Percentiles rank a stretch among this genome's conserved stretches.
Conservation (phyloP, 2,797 vertebrate species). For the Danio kyathit region DNA sequence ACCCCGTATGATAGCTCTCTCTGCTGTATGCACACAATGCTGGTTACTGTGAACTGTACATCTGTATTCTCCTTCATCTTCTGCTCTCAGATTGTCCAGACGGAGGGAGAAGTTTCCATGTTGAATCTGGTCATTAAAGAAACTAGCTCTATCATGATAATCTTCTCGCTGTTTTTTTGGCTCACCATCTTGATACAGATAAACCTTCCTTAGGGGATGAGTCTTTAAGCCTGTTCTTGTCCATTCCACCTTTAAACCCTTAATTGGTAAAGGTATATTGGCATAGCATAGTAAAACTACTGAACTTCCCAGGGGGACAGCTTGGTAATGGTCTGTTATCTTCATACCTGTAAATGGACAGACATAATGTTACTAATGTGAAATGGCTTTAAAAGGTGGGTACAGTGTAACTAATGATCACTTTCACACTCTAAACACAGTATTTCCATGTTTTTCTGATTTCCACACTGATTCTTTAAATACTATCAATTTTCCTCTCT, state of each 20-base stretch:
- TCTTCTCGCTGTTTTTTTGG: neutral
- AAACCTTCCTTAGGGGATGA: too few relatives aligned
- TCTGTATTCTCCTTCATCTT: neutral
- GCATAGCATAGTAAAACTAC: neutral
- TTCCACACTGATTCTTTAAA: too few relatives aligned
- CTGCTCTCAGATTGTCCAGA: neutral
- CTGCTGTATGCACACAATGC: too few relatives aligned
- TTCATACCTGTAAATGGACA: too few relatives aligned
- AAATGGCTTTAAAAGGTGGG: too few relatives aligned
- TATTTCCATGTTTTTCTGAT: too few relatives aligned
- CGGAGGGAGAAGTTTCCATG: slow-evolving; percentile 4
- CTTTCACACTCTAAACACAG: too few relatives aligned
- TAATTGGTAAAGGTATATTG: rapidly evolving
- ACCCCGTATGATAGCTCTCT: too few relatives aligned
- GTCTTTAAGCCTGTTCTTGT: neutral
- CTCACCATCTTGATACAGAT: neutral
- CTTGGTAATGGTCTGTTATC: too few relatives aligned
- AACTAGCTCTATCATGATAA: slow-evolving; percentile 5
- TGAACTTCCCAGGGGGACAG: neutral
- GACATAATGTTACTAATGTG: too few relatives aligned
- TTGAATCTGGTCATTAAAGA: neutral
- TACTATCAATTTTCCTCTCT: too few relatives aligned
- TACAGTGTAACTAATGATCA: too few relatives aligned
- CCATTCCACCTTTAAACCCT: neutral
- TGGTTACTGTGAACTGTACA: neutral